These are phyloP conservation scores for Pimephales promelas DNA, from an alignment of 2,113 vertebrate species.

Conservation along the genomic window DNA sequence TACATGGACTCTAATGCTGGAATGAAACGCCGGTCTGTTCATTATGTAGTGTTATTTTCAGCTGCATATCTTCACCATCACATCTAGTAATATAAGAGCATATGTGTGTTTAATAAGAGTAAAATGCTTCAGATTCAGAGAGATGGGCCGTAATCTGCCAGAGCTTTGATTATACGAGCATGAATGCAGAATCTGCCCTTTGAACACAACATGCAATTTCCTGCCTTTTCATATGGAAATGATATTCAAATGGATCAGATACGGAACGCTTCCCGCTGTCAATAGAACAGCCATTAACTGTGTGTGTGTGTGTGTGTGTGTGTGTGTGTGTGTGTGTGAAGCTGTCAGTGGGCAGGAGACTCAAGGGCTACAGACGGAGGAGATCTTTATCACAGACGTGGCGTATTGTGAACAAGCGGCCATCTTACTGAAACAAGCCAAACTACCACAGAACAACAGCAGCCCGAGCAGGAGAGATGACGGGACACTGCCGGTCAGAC, in stretches of 20 bases:
- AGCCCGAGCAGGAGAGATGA: constrained; percentile 74
- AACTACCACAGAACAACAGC: constrained; percentile 61
- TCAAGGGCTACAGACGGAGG: constrained; percentile 65
- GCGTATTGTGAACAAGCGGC: constrained; percentile 88
- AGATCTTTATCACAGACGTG: constrained; percentile 81
- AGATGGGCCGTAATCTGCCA: background rate
- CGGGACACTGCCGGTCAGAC: constrained; percentile 77
- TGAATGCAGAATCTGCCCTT: background rate
- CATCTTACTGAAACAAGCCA: constrained; percentile 77
- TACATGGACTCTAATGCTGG: background rate
- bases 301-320: constrained; percentile 2
- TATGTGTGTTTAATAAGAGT: constrained; percentile 33
- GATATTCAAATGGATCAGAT: constrained; percentile 15
- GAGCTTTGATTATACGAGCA: too few species aligned
- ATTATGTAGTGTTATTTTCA: background rate
- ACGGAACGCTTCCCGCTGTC: constrained; percentile 14
- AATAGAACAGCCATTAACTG: background rate
- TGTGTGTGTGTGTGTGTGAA: constrained; percentile 34
- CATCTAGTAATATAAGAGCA: background rate
- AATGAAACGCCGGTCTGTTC: background rate
- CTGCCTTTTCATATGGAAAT: constrained; percentile 41
- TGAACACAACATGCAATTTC: constrained; percentile 36
- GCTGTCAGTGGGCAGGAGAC: constrained; percentile 35
- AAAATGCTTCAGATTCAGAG: background rate
- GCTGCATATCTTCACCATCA: background rate